Evolutionary conservation across 1,140 invertebrate species (phyloP).

Genomic region (Meteorus sp.): DNA sequence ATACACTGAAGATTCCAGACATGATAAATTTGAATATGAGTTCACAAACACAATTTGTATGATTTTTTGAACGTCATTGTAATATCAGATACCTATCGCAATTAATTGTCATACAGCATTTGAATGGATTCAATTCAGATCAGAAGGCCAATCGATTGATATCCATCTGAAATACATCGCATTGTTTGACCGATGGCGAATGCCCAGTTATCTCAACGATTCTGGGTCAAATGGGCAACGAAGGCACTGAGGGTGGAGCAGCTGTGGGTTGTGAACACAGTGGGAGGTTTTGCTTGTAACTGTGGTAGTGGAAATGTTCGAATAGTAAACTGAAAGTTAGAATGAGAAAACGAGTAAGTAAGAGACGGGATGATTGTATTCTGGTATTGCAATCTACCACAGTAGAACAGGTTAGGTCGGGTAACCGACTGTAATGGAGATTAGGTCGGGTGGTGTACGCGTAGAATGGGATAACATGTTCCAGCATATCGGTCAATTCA

Average conservation of each 20-base stretch:
- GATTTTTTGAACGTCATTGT: neutral
- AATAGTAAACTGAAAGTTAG: neutral
- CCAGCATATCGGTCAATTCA: neutral
- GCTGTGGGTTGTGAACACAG: neutral
- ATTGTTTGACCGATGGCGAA: constrained; percentile 9
- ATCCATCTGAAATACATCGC: neutral
- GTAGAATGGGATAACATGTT: neutral
- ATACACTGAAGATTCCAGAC: too few species aligned
- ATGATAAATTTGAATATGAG: constrained; percentile 5
- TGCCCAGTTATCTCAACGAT: constrained; percentile 2
- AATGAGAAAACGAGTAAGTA: neutral
- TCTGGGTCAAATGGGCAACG: constrained; percentile 13
- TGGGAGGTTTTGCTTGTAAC: constrained; percentile 4
- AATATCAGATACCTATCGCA: neutral
- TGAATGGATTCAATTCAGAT: neutral
- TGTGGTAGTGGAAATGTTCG: neutral
- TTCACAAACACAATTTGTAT: constrained; percentile 8
- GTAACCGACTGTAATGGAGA: neutral
- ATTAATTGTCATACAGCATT: neutral
- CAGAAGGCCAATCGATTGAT: neutral
- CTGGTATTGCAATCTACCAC: neutral
- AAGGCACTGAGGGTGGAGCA: neutral
- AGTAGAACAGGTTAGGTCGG: neutral
- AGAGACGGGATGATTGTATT: neutral
- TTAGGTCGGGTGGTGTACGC: neutral